A percentile compares a stretch with the other conserved stretches of the same genome.
phyloP scores from a whole-genome alignment of 1,140 invertebrate species.

The Teleopsis dalmanni region DNA sequence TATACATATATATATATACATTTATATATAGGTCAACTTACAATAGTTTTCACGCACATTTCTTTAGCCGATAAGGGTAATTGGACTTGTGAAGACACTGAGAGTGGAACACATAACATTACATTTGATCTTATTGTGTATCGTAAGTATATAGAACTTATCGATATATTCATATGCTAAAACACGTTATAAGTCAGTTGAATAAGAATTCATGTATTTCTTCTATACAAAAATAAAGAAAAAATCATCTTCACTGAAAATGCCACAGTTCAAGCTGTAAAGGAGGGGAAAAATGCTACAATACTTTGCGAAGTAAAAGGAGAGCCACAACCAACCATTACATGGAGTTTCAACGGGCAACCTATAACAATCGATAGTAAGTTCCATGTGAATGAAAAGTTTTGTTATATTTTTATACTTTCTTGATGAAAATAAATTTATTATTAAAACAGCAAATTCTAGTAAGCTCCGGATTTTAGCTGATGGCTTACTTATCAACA shows the following conservation, averaged over 20 bases:
- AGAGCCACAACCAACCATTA: conserved; percentile 47
- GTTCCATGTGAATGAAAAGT: conserved; percentile 4
- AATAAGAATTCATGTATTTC: background rate
- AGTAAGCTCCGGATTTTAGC: conserved; percentile 42
- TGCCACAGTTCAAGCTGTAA: conserved; percentile 40
- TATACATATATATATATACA: background rate
- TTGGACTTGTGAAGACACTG: conserved; percentile 37
- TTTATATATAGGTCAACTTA: conserved; percentile 27
- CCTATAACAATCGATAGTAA: conserved; percentile 34
- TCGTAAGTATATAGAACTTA: conserved; percentile 33
- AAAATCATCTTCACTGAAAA: conserved; percentile 48
- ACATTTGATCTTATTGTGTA: conserved; percentile 44
- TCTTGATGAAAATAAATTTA: background rate
- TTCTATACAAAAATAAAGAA: conserved; percentile 27
- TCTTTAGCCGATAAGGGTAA: conserved; percentile 40
- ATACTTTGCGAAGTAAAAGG: conserved; percentile 48
- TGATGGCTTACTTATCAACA: conserved; percentile 48
- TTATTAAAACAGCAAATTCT: conserved; percentile 23
- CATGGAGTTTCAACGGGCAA: conserved; percentile 45
- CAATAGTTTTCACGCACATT: conserved; percentile 44
- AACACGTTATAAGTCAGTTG: background rate
- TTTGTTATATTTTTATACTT: no score
- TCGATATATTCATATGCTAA: background rate
- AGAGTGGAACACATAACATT: conserved; percentile 26
- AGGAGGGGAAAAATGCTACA: conserved; percentile 44